phyloP scores from a whole-genome alignment of 2,797 vertebrate genomes.

The Pseudochirops cupreus region DNA sequence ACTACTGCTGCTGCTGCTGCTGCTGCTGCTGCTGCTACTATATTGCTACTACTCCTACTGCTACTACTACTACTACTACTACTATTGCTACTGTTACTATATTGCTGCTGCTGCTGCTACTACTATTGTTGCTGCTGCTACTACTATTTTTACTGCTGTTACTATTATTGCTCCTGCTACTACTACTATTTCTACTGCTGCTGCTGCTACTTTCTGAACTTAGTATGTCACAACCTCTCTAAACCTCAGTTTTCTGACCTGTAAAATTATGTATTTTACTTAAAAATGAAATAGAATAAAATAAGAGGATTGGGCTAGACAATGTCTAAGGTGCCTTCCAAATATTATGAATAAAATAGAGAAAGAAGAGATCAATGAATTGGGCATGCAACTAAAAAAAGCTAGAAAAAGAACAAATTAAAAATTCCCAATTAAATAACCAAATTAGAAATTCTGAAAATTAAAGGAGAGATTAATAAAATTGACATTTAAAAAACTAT shows the following conservation, averaged over 20 bases:
- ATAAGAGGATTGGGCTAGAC: not conserved
- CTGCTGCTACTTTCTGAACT: not conserved
- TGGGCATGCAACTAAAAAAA: too few relatives aligned
- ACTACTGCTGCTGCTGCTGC: too few relatives aligned
- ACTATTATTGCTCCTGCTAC: not conserved
- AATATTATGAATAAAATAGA: not conserved
- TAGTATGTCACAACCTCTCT: not conserved
- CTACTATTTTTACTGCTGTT: too few relatives aligned
- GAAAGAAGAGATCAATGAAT: too few relatives aligned
- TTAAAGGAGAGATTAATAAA: too few relatives aligned
- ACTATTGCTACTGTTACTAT: not conserved
- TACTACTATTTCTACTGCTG: not conserved
- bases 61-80: not conserved
- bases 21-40: not conserved
- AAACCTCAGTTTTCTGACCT: not conserved
- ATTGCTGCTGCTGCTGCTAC: not conserved
- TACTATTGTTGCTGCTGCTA: not conserved
- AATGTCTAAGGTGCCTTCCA: not conserved
- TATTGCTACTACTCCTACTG: accelerated
- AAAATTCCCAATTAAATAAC: too few relatives aligned
- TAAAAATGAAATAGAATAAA: not conserved
- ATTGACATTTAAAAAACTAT: too few relatives aligned
- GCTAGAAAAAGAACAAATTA: too few relatives aligned
- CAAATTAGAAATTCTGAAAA: too few relatives aligned
- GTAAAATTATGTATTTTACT: not conserved